Base-by-base conservation (phyloP, 2,797 vertebrate species). In the Distichodus sexfasciatus region DNA sequence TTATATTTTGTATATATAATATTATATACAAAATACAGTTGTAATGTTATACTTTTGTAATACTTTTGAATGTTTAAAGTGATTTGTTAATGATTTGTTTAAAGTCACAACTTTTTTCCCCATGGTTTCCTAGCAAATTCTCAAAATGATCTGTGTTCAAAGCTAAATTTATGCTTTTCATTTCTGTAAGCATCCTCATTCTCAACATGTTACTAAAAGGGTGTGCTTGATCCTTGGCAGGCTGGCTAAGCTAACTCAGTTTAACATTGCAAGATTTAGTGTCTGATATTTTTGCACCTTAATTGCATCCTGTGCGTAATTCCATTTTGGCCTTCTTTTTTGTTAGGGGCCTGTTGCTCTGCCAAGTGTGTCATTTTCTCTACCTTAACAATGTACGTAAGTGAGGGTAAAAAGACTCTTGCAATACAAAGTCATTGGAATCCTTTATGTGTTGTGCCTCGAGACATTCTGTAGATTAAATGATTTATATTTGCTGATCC, bases 251-350 rank as follows among this genome's bases (percentile, higher is more conserved):
- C 1, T 36, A 36, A 55, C 44, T 36, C 5, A 33, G 3, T 35
- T 1, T 54, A 31, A 54, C 21, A 54, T 40, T 58, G 15, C 54
- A 35, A 21, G 40, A n/a, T 48, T 38, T 59, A 4, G 9, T 8
- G 31, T 12, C 23, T 47, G 29, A 51, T 51, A 40, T 38, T 65
- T 40, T 33, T 65, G 14, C 17, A 24, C 19, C 6, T 31, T n/a
- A 29, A 17, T n/a, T 2, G 26, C 26, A 33, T 67, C 41, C 38
- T n/a, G 48, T 15, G 23, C 3, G 38, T 47, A 58, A 68, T 47
- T 58, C 15, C 36, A 51, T 14, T n/a, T 41, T 53, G 48, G 36
- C 59, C 17, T 62, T 62, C 31, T n/a, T n/a, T n/a, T n/a, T n/a
- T n/a, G n/a, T n/a, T n/a, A n/a, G n/a, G n/a, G n/a, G n/a, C n/a